Evolutionary conservation across 2,888 invertebrate species (phyloP), one percentile per base, ranked within the genome.

Genomic region (Dryobotodes eremita): DNA sequence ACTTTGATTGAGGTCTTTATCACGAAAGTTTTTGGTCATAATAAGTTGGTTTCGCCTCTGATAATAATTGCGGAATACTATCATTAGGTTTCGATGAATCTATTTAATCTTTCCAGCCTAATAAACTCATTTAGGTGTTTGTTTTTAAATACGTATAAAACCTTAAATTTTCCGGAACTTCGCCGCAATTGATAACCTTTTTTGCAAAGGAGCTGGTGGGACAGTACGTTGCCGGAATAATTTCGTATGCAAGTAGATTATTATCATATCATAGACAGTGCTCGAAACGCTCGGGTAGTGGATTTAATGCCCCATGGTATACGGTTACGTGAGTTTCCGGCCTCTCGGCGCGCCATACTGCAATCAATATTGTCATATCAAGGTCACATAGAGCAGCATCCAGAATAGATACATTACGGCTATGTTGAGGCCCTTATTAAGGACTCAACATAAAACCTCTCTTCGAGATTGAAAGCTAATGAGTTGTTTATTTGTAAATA

Each of bases 331-430:
- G 72, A 79, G 83, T 77, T 88, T 86, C 87, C 84, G 87, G 86
- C 76, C 79, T 82, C 79, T 69, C 73, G 36, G 66, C 82, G 88
- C 85, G 84, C 81, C 85, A 72, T 87, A 80, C 84, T 88, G 86
- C 88, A 87, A 89, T 89, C 87, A 83, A 89, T 89, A 88, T 82
- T 80, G 79, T 86, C 79, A 83, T 84, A 85, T 86, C 80, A 81
- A 84, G 75, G 73, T 75, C 77, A 81, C 57, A 74, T 66, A 77
- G 57, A 73, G 71, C 69, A 66, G 55, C 73, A 68, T 80, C 55
- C 68, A 48, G 62, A 71, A 23, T 73, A 31, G 46, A 53, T 55
- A 83, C 20, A 26, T 36, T 36, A 62, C 23, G 23, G 7, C 64
- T 57, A 53, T 36, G 31, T 42, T 26, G 55, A 20, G 7, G 23